Percentiles rank a stretch among this genome's conserved stretches.
These are phyloP conservation scores for Hirudinaria manillensis DNA, from an alignment of 2,888 invertebrate genomes.

Conservation along the genomic window DNA sequence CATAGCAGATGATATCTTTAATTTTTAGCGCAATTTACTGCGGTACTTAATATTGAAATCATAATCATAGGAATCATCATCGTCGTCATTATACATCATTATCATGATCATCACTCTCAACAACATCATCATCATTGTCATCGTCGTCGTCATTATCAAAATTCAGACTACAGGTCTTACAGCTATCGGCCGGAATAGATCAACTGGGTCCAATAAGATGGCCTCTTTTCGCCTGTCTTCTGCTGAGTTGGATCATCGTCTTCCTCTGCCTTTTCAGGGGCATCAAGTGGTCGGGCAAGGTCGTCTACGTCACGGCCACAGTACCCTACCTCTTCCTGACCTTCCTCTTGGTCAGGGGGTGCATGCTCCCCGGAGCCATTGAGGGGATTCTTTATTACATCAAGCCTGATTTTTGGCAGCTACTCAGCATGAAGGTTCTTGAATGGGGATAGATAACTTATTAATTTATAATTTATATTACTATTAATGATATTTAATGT, in stretches of 20 bases:
- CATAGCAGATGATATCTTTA: too few relatives aligned
- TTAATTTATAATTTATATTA: not conserved
- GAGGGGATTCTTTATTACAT: conserved; percentile 45
- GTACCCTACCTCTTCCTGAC: conserved; percentile 44
- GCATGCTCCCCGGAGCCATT: conserved; percentile 43
- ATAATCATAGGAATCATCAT: too few relatives aligned
- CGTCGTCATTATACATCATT: too few relatives aligned
- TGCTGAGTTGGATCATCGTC: conserved; percentile 49
- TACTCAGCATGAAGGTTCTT: conserved; percentile 27
- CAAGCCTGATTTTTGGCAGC: conserved; percentile 42
- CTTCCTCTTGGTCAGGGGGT: conserved; percentile 43
- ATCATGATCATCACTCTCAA: too few relatives aligned
- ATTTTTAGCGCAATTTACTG: too few relatives aligned
- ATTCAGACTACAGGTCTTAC: conserved; percentile 27
- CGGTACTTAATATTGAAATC: too few relatives aligned
- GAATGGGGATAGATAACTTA: not conserved
- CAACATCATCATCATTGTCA: too few relatives aligned
- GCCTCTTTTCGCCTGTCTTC: conserved; percentile 48
- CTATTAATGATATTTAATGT: too few relatives aligned
- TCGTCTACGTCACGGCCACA: conserved; percentile 50
- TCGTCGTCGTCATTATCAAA: too few relatives aligned
- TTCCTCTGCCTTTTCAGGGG: conserved; percentile 52
- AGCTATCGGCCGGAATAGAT: conserved; percentile 47
- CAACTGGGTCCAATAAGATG: conserved; percentile 46
- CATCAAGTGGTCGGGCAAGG: conserved; percentile 51